Evolutionary conservation across 1,140 invertebrate species (phyloP).

Genomic region (Paralvinella palmiformis): DNA sequence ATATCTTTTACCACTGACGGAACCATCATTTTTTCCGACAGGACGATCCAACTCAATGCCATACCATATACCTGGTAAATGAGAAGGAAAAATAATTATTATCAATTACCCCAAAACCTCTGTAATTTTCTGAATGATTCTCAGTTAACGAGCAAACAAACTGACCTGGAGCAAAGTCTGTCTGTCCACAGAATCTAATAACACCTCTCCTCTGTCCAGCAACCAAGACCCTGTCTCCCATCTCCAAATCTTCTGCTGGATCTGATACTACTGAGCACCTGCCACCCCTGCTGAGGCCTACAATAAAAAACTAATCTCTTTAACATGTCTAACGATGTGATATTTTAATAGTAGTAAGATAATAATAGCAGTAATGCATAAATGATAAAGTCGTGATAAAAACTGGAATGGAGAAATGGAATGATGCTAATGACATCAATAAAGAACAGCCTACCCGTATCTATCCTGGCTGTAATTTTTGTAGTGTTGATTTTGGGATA

Average conservation of each 20-base stretch:
- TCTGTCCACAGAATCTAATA: slow-evolving; percentile 44
- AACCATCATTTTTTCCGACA: slow-evolving; percentile 55
- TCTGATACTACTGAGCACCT: too few relatives aligned
- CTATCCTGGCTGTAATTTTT: slow-evolving; percentile 50
- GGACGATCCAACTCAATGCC: slow-evolving; percentile 53
- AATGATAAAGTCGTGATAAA: too few relatives aligned
- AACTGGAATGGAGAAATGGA: too few relatives aligned
- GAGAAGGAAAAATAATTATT: slow-evolving; percentile 39
- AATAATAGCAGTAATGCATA: too few relatives aligned
- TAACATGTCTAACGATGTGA: too few relatives aligned
- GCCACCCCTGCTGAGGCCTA: too few relatives aligned
- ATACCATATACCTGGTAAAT: slow-evolving; percentile 64
- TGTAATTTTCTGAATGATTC: background rate
- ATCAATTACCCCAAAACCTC: background rate
- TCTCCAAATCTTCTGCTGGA: slow-evolving; percentile 31
- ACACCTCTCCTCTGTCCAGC: slow-evolving; percentile 49
- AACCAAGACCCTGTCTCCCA: slow-evolving; percentile 45
- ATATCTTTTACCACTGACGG: slow-evolving; percentile 45
- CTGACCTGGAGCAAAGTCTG: slow-evolving; percentile 47
- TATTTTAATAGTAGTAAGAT: too few relatives aligned
- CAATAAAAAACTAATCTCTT: too few relatives aligned
- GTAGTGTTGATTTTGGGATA: slow-evolving; percentile 44
- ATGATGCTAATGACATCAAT: background rate
- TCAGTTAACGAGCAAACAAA: slow-evolving; percentile 9
- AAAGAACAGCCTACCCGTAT: slow-evolving; percentile 46